Evolutionary conservation across 2,797 vertebrate genomes (phyloP).

Genomic region (Selene dorsalis): DNA sequence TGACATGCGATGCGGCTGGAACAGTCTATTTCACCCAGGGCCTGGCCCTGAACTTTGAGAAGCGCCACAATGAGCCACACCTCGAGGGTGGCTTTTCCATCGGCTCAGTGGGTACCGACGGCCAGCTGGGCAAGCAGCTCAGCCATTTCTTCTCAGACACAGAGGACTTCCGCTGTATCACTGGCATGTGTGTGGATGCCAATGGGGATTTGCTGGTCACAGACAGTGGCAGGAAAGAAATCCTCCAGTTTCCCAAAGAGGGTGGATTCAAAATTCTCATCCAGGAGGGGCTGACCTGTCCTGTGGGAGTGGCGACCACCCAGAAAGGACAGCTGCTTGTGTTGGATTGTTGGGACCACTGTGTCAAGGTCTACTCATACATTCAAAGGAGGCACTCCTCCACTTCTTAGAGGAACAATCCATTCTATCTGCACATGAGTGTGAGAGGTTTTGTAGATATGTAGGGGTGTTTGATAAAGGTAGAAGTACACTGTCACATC

Average conservation of each 20-base stretch:
- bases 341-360: slow-evolving; percentile 98
- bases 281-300: slow-evolving; percentile 93
- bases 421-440: slow-evolving; percentile 23
- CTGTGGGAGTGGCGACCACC: slow-evolving; percentile 93
- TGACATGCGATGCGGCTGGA: slow-evolving; percentile 93
- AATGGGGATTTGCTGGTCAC: slow-evolving; percentile 96
- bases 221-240: slow-evolving; percentile 95
- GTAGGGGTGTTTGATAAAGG: slow-evolving; percentile 21
- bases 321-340: slow-evolving; percentile 97
- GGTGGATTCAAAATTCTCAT: slow-evolving; percentile 94
- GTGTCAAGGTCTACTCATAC: slow-evolving; percentile 97
- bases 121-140: slow-evolving; percentile 94
- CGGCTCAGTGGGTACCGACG: slow-evolving; percentile 91
- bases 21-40: slow-evolving; percentile 98
- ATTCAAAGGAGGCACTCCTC: slow-evolving; percentile 89
- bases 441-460: slow-evolving; percentile 22
- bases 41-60: slow-evolving; percentile 94
- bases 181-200: slow-evolving; percentile 96
- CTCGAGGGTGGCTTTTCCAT: slow-evolving; percentile 97
- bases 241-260: slow-evolving; percentile 96
- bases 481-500: slow-evolving; percentile 49
- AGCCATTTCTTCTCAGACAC: slow-evolving; percentile 97
- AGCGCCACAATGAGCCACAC: slow-evolving; percentile 94
- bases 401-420: slow-evolving; percentile 73
- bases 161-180: slow-evolving; percentile 97